Percentiles rank a stretch among this genome's conserved stretches.
Evolutionary conservation across 2,888 invertebrate species (phyloP).

Genomic region (Tetragonula carbonaria): DNA sequence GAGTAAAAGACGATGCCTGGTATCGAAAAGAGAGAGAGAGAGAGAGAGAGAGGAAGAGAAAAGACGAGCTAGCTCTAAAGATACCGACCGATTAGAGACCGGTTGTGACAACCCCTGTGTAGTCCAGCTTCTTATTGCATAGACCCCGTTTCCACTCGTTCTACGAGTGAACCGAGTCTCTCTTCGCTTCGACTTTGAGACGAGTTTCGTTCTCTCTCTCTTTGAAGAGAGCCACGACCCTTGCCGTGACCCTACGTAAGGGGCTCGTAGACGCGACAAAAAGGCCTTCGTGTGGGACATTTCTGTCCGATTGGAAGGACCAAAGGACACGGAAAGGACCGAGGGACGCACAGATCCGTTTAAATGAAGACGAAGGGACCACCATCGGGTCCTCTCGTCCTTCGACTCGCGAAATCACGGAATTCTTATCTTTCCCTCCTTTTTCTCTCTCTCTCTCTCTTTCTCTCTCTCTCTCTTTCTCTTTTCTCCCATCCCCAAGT

Average conservation of each 20-base stretch:
- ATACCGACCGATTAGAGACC: constrained; percentile 74
- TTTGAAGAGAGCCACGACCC: constrained; percentile 70
- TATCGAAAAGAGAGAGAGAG: no score
- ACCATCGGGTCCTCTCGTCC: constrained; percentile 23
- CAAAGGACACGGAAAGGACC: constrained; percentile 49
- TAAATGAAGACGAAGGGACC: constrained; percentile 68
- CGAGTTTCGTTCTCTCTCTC: constrained; percentile 67
- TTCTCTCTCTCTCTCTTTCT: background rate
- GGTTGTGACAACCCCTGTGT: constrained; percentile 68
- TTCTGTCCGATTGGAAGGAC: constrained; percentile 63
- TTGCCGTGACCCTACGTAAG: constrained; percentile 54
- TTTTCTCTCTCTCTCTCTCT: background rate
- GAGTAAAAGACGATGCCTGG: constrained; percentile 9
- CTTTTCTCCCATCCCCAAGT: background rate
- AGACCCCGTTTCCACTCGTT: constrained; percentile 55
- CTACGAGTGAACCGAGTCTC: constrained; percentile 39
- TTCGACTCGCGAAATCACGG: constrained; percentile 58
- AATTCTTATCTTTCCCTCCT: constrained; percentile 21
- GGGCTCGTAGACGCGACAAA: constrained; percentile 60
- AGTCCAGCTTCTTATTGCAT: constrained; percentile 63
- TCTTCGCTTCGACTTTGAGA: constrained; percentile 59
- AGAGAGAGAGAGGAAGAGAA: constrained; percentile 46
- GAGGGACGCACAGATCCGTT: constrained; percentile 57
- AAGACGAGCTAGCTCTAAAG: constrained; percentile 66
- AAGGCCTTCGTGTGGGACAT: constrained; percentile 63